These are phyloP conservation scores for Hedychridium roseum DNA, from an alignment of 2,888 invertebrate species.

Conservation along the genomic window DNA sequence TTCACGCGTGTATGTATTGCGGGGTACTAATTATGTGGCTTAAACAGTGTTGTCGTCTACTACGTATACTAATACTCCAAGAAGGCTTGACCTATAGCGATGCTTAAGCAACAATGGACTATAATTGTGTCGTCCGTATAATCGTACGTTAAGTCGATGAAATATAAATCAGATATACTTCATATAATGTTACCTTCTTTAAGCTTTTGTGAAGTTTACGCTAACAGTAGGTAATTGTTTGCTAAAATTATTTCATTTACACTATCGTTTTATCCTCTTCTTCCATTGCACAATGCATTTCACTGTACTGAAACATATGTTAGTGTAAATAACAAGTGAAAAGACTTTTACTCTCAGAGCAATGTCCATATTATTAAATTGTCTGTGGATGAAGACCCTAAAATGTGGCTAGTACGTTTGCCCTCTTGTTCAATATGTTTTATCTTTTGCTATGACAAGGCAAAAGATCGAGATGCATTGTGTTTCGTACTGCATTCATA, in stretches of 20 bases:
- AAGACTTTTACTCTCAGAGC: neutral
- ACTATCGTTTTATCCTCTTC: no score
- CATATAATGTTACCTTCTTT: constrained; percentile 34
- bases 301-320: constrained; percentile 2
- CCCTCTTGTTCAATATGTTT: constrained; percentile 24
- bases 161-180: constrained; percentile 22
- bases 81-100: constrained; percentile 29
- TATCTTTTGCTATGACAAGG: constrained; percentile 9
- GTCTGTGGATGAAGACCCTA: neutral
- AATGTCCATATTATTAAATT: neutral
- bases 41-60: constrained; percentile 26
- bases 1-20: constrained; percentile 43
- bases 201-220: constrained; percentile 38
- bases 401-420: constrained; percentile 14
- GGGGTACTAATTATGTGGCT: constrained; percentile 47
- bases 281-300: constrained; percentile 37
- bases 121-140: constrained; percentile 33
- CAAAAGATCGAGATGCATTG: constrained; percentile 41
- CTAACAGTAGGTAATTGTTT: constrained; percentile 28
- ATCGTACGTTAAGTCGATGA: constrained; percentile 22
- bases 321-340: neutral
- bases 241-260: constrained; percentile 23
- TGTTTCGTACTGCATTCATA: constrained; percentile 45
- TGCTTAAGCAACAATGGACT: constrained; percentile 34
- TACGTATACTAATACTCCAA: constrained; percentile 34